Conservation (phyloP, 1,140 invertebrate genomes). For the Armadillidium nasatum region DNA sequence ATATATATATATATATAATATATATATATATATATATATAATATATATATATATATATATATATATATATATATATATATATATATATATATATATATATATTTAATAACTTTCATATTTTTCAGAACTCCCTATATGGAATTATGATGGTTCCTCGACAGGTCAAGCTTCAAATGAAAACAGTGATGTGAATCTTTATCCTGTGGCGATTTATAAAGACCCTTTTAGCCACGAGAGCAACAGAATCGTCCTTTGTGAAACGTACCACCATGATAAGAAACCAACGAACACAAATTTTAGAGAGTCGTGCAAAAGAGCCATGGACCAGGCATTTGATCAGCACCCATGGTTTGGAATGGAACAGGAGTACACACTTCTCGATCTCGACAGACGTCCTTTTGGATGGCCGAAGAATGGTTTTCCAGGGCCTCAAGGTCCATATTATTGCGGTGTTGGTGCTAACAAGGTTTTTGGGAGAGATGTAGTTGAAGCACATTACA, state of each 20-base stretch:
- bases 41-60: not conserved
- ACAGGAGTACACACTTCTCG: constrained; percentile 90
- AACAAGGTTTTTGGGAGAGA: constrained; percentile 89
- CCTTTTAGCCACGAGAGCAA: constrained; percentile 86
- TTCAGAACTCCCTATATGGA: constrained; percentile 84
- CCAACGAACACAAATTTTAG: constrained; percentile 53
- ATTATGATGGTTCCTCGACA: constrained; percentile 88
- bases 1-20: too few relatives aligned
- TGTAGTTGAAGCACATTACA: constrained; percentile 82
- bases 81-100: not conserved
- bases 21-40: too few relatives aligned
- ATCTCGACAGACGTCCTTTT: constrained; percentile 80
- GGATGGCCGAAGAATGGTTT: constrained; percentile 94
- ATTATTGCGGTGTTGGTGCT: constrained; percentile 93
- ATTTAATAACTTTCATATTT: not conserved
- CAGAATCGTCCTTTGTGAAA: constrained; percentile 83
- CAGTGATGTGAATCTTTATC: constrained; percentile 37
- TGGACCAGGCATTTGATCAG: constrained; percentile 64
- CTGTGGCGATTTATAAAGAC: constrained; percentile 84
- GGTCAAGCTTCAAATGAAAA: constrained; percentile 69
- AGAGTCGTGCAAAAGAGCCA: constrained; percentile 51
- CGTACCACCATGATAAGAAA: constrained; percentile 51
- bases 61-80: constrained; percentile 24
- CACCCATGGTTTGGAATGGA: constrained; percentile 93
- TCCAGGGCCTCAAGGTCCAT: constrained; percentile 85